Base-by-base conservation (phyloP, 2,888 invertebrate species). In the Eristalinus aeneus region DNA sequence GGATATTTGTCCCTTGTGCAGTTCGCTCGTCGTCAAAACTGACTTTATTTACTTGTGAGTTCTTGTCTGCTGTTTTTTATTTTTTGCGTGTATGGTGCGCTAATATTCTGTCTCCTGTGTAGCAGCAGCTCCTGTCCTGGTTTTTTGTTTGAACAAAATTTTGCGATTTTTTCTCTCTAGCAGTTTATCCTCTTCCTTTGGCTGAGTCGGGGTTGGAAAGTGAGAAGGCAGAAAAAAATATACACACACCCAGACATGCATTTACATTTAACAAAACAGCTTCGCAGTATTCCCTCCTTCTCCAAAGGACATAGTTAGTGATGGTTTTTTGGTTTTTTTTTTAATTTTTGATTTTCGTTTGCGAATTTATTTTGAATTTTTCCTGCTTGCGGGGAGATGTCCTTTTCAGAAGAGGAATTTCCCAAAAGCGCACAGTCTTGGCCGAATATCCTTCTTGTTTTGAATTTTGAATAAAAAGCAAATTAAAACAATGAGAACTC, bases 171-270 rank as follows among this genome's bases (percentile, higher is more conserved):
- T 65, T 20, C 31, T 58, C 2, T 54, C 31, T 77, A 63, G 22
- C 53, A 46, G 58, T 68, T 75, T 32, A 58, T 67, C 54, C 64
- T 34, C 61, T 60, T n/a, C n/a, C n/a, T n/a, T 78, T 27, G 75
- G 61, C 56, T 64, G 32, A 60, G 27, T 3, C 27, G 27, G 5
- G 27, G 2, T 34, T 6, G 4, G 8, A 34, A 34, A 34, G 34
- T 10, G 11, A 68, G 39, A 79, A 68, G 36, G 3, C 27, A 63
- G 36, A 31, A 20, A 31, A 60, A 34, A 22, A 73, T 68, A 61
- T 10, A 82, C 53, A 77, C 77, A 77, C 82, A 82, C 22, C 71
- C 71, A 73, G 76, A 46, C 86, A 86, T 86, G 86, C 86, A 86
- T 74, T 46, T 67, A 86, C 82, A 86, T 74, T 78, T 20, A 85